Evolutionary conservation across 2,797 vertebrate genomes (phyloP).

Genomic region (Myoxocephalus aenaeus): DNA sequence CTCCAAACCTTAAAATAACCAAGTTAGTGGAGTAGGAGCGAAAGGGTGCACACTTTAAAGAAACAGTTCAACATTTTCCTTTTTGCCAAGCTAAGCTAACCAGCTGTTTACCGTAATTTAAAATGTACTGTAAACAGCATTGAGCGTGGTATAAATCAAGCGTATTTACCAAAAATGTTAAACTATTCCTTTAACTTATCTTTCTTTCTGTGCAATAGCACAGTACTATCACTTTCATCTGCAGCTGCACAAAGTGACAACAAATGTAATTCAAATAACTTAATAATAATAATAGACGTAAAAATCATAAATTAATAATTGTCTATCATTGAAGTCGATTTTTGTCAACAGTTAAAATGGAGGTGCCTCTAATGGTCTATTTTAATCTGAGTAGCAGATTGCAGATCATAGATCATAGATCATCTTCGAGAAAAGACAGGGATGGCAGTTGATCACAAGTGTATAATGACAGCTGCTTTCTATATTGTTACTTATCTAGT

Average conservation of each 20-base stretch:
- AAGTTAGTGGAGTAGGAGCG: constrained; percentile 38
- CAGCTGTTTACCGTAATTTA: background rate
- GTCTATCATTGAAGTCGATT: constrained; percentile 29
- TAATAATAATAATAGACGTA: constrained; percentile 46
- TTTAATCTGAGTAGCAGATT: constrained; percentile 32
- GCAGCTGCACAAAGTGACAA: constrained; percentile 47
- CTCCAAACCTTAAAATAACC: constrained; percentile 41
- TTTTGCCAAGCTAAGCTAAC: constrained; percentile 16
- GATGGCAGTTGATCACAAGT: constrained; percentile 19
- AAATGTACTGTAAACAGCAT: background rate
- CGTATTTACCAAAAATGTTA: background rate
- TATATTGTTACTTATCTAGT: constrained; percentile 36
- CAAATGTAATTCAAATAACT: constrained; percentile 55
- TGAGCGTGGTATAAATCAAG: background rate
- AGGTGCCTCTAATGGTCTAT: constrained; percentile 9
- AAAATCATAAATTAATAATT: constrained; percentile 37
- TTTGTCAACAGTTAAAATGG: constrained; percentile 27
- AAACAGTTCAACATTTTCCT: constrained; percentile 25
- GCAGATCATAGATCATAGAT: constrained; percentile 44
- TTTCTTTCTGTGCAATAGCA: constrained; percentile 40
- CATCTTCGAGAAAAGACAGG: constrained; percentile 24
- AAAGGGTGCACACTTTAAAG: constrained; percentile 33
- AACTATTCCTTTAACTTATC: constrained; percentile 29
- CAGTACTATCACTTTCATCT: constrained; percentile 30
- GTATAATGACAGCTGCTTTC: constrained; percentile 36